Conservation (phyloP, 2,888 invertebrate species). For the Oligia latruncula region DNA sequence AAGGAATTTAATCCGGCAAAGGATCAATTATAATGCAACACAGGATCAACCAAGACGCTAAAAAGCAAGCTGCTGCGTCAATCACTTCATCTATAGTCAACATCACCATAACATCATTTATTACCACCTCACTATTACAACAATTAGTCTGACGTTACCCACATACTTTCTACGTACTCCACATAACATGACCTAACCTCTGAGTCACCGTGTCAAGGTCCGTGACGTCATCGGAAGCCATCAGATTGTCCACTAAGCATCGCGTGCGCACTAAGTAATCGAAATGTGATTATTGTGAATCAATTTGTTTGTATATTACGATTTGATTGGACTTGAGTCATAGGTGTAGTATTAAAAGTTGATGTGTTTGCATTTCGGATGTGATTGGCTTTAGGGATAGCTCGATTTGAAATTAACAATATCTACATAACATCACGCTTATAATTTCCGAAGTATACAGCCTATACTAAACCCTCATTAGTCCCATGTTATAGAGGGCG, state of each 20-base stretch:
- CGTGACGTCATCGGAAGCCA: slow-evolving; percentile 52
- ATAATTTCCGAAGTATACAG: background rate
- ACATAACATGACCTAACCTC: slow-evolving; percentile 56
- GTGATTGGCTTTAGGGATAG: background rate
- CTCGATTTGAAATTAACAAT: background rate
- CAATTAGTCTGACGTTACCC: slow-evolving; percentile 11
- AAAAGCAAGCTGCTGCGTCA: background rate
- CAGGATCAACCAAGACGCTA: background rate
- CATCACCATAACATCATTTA: background rate
- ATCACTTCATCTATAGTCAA: background rate
- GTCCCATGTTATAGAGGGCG: background rate
- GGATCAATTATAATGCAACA: background rate
- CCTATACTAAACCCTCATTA: background rate
- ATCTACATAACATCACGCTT: background rate
- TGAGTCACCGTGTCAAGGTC: slow-evolving; percentile 64
- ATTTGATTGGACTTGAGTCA: slow-evolving; percentile 57
- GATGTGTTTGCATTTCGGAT: slow-evolving; percentile 29
- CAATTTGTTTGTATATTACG: slow-evolving; percentile 59
- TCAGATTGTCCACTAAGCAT: slow-evolving; percentile 46
- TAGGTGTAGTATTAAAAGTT: slow-evolving; percentile 32
- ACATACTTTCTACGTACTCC: slow-evolving; percentile 45
- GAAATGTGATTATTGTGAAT: slow-evolving; percentile 62
- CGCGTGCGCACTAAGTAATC: slow-evolving; percentile 62
- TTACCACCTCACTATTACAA: background rate
- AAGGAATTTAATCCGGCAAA: too few species aligned